A percentile compares a stretch with the other conserved stretches of the same genome.
Evolutionary conservation across 2,888 invertebrate species (phyloP).

Genomic region (Nemoura dubitans): DNA sequence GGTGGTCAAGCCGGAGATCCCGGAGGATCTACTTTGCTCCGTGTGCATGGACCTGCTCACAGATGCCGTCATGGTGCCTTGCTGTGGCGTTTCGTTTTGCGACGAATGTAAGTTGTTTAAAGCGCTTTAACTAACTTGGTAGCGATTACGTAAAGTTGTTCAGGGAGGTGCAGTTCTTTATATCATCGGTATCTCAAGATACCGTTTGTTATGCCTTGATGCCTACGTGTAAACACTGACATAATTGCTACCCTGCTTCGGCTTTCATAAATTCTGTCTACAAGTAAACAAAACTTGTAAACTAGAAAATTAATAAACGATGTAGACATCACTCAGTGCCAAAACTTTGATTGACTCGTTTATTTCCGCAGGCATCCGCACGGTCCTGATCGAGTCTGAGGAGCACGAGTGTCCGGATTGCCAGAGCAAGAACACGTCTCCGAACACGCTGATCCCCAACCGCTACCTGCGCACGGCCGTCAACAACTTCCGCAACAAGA

Average conservation of each 20-base stretch:
- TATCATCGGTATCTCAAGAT: no score
- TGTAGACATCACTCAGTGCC: no score
- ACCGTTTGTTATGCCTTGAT: no score
- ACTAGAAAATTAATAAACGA: no score
- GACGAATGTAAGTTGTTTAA: conserved; percentile 88
- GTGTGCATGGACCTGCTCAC: conserved; percentile 91
- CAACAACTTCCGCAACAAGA: conserved; percentile 88
- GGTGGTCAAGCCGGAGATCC: conserved; percentile 75
- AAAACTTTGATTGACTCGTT: no score
- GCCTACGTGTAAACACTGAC: no score
- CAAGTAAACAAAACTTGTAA: no score
- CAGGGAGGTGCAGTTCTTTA: no score
- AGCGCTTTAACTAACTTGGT: no score
- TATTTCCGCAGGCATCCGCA: conserved; percentile 81
- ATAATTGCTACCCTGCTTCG: no score
- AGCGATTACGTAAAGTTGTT: no score
- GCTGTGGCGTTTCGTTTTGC: conserved; percentile 98
- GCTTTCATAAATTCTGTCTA: no score
- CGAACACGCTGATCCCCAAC: conserved; percentile 92
- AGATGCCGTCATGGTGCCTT: conserved; percentile 97
- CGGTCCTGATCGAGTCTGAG: conserved; percentile 88
- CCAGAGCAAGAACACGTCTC: conserved; percentile 90
- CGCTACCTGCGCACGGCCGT: conserved; percentile 90
- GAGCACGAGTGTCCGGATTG: conserved; percentile 96
- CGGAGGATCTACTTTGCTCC: conserved; percentile 90